Evolutionary conservation across 2,113 vertebrate genomes (phyloP), one percentile per base, ranked within the genome.

Genomic region (Mohoua ochrocephala): DNA sequence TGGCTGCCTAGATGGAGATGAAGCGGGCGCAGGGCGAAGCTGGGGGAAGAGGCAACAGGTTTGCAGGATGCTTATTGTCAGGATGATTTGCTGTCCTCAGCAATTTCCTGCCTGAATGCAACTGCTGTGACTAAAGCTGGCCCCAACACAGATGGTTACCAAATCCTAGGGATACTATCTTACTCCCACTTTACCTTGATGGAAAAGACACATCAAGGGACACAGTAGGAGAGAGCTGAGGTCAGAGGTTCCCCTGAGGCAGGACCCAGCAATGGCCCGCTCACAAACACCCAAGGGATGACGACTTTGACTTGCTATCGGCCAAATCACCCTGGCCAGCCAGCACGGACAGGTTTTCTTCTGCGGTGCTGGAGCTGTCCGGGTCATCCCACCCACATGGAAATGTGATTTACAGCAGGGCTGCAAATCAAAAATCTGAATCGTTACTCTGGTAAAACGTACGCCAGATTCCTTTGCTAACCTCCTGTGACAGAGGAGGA

Each of bases 21-120:
- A 63, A 74, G 15, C 1, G 1, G 74, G 47, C 6, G 0, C 18
- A 45, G 37, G 42, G 39, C 1, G 0, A 89, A 91, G 47, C 28
- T 54, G 54, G 61, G 37, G 89, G 88, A 92, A 88, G 85, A 91
- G 39, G 39, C 88, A 92, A 86, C 59, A 91, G 42, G 54, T 84
- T 24, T 95, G 39, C 35, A 57, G 86, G 86, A 59, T 63, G 76
- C 63, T 89, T 77, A 86, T 35, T 95, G 83, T 82, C 89, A 70
- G 78, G n/a, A 27, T 65, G 59, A 91, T 92, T 84, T 91, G 91
- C 95, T 93, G 79, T 74, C 63, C 86, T 96, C 86, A 95, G 91
- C 95, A 67, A 67, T 91, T 91, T 86, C 63, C 76, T 80, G 37
- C 71, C 68, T 74, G 71, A 83, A 76, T 92, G 57, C 53, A 83